Evolutionary conservation across 2,797 vertebrate species (phyloP), one percentile per base, ranked within the genome.

Genomic region (Sternarchorhynchus goeldii): DNA sequence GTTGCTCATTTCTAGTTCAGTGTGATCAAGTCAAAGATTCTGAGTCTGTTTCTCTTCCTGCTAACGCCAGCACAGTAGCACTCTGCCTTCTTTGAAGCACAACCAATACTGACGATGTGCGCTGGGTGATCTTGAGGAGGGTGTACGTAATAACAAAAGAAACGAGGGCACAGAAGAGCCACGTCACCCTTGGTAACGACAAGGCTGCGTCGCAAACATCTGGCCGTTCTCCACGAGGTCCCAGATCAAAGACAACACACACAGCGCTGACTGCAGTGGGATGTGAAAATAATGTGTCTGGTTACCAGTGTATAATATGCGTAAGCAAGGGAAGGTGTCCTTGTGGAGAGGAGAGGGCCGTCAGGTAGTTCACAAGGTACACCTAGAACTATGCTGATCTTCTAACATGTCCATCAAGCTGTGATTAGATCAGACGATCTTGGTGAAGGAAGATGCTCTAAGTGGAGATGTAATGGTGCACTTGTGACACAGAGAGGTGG

Each of bases 401-500:
- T 86, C 64, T 1, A 53, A 84, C 57, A 70, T 68, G 66, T 85
- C 77, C 62, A 87, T 86, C 83, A 82, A 73, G 79, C 70, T 67
- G 77, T 21, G 29, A n/a, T 67, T 69, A 77, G 53, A 66, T 63
- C 73, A n/a, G 39, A 62, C 64, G 73, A 76, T 81, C 39, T 78
- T 71, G 78, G 56, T 73, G 56, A 65, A 31, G 77, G 78, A 88
- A 85, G 56, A 80, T 82, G 45, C 39, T 71, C 12, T 59, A 39
- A 56, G 25, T 1, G 3, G 39, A 64, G 66, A 31, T 17, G 73
- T 64, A 68, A 79, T 83, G 77, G 63, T 71, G 68, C 67, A 45
- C 6, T 45, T 25, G 68, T 2, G 67, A 64, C 68, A 64, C 66
- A 39, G 36, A 82, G 45, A 12, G 45, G 45, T 50, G 2, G 45